phyloP scores from a whole-genome alignment of 2,113 vertebrate genomes.

The Pogona vitticeps region DNA sequence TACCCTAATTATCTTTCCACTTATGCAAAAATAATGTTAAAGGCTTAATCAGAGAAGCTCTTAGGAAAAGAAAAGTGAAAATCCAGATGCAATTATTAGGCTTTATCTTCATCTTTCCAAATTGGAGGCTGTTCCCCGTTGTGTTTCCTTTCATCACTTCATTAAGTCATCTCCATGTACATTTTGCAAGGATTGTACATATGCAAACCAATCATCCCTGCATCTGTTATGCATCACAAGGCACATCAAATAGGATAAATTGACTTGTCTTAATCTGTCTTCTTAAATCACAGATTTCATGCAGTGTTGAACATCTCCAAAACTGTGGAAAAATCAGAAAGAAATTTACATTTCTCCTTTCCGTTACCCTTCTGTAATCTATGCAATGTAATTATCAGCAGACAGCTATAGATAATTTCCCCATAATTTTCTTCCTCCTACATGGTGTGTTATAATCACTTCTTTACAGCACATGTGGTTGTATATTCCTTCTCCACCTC shows the following conservation, averaged over 20 bases:
- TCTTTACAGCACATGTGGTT: constrained; percentile 10
- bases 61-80: constrained; percentile 35
- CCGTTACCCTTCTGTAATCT: constrained; percentile 52
- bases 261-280: constrained; percentile 12
- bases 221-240: constrained; percentile 23
- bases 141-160: constrained; percentile 22
- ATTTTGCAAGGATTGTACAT: constrained; percentile 21
- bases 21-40: constrained; percentile 35
- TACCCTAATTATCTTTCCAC: constrained; percentile 48
- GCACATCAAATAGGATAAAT: constrained; percentile 37
- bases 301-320: constrained; percentile 19
- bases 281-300: constrained; percentile 49
- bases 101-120: constrained; percentile 44
- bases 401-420: constrained; percentile 55
- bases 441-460: constrained; percentile 50
- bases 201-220: constrained; percentile 20
- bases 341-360: constrained; percentile 59
- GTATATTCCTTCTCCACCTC: constrained; percentile 53
- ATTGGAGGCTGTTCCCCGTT: constrained; percentile 23
- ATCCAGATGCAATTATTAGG: constrained; percentile 51
- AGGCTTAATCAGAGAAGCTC: constrained; percentile 35
- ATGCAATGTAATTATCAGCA: constrained; percentile 48
- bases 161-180: constrained; percentile 21
- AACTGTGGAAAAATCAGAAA: constrained; percentile 25
- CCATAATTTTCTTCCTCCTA: constrained; percentile 66